Conservation (phyloP, 2,797 vertebrate genomes). For the Enteromius mattozi region DNA sequence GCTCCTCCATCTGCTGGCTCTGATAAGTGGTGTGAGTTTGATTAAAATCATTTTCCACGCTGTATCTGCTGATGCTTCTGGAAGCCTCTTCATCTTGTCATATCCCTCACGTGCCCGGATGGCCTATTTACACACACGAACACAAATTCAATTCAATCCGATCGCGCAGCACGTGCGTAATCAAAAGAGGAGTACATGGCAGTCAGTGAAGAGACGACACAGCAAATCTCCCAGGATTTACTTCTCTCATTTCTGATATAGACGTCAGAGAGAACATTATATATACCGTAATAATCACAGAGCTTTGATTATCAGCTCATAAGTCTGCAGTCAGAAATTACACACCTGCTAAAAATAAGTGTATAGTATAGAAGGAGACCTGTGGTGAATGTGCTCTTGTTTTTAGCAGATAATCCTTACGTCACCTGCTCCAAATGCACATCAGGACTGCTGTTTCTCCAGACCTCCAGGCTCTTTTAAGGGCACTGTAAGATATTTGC, state of each 20-base stretch:
- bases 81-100: constrained; percentile 59
- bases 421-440: constrained; percentile 65
- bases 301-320: constrained; percentile 45
- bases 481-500: constrained; percentile 78
- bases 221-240: constrained; percentile 41
- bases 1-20: constrained; percentile 48
- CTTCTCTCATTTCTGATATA: constrained; percentile 25
- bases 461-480: constrained; percentile 77
- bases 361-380: constrained; percentile 14
- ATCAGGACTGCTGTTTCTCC: constrained; percentile 66
- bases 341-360: constrained; percentile 46
- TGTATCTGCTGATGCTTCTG: constrained; percentile 39
- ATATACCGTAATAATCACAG: constrained; percentile 46
- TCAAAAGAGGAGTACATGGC: constrained; percentile 53
- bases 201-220: constrained; percentile 43
- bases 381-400: constrained; percentile 26
- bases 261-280: constrained; percentile 41
- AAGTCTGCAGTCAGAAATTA: constrained; percentile 40
- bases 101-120: constrained; percentile 51
- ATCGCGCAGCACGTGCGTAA: constrained; percentile 40
- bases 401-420: constrained; percentile 54
- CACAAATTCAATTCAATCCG: constrained; percentile 54
- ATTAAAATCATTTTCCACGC: constrained; percentile 65
- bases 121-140: constrained; percentile 58
- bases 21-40: constrained; percentile 51